Base-by-base conservation (phyloP, 2,113 vertebrate species). In the Megalops atlanticus region DNA sequence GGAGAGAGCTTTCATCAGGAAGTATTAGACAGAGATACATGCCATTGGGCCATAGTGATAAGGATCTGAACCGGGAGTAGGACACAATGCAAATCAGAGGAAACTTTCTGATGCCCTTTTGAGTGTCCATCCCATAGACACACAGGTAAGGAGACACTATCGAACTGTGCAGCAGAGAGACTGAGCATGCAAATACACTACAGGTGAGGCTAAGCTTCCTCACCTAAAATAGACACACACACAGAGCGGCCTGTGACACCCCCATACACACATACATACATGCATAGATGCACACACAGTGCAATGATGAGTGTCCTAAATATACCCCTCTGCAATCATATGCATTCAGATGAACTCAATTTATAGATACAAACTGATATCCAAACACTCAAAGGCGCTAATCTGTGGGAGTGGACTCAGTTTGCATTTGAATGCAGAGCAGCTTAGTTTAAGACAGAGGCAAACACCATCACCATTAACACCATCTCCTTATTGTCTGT, bases 41-140 rank as follows among this genome's bases (percentile, higher is more conserved):
- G 64, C 40, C 31, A 5, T 43, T 52, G 69, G 35, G 21, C 21
- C 21, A 24, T 12, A 52, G 43, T 52, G 69, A 73, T 80, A 73
- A 80, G 78, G 7, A 41, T 39, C 41, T 3, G 33, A 80, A 39
- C 69, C 24, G 38, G 79, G 77, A 79, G 31, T 27, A 39, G 58
- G 43, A 38, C 70, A 41, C 45, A 52, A 64, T 74, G 79, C 45
- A 80, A 80, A 73, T 73, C 18, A 52, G 36, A 73, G 78, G 69
- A 80, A 40, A 80, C 33, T 52, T 72, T 80, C 68, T 27, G 21
- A 70, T 52, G 31, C 69, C 43, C 24, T 54, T 73, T 73, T 54
- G 35, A 36, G 70, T 73, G 70, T 12, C 31, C 35, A 52, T 80
- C 35, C 8, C 69, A 52, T 31, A 47, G 38, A 12, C 78, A 39